Base-by-base conservation (phyloP, 2,113 vertebrate species). In the Beaufortia kweichowensis region DNA sequence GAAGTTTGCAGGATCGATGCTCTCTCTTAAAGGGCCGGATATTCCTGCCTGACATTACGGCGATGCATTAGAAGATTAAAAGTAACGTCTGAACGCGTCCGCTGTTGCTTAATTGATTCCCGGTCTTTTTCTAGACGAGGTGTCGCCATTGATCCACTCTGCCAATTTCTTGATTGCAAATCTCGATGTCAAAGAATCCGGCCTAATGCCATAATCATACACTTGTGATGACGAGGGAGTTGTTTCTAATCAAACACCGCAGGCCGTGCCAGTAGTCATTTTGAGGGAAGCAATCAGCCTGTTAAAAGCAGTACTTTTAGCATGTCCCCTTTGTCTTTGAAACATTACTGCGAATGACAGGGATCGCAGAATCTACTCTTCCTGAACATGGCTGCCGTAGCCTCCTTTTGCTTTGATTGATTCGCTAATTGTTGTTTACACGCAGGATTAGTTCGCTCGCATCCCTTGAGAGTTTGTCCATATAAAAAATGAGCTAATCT, bases 11-110 rank as follows among this genome's bases (percentile, higher is more conserved):
- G 83, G 83, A 91, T 91, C 85, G 89, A 91, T 91, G 82, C 79
- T 55, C 83, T 70, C 84, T 82, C 53, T 83, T 87, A 81, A 81
- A 84, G 87, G 87, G 85, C 75, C 79, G 80, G 82, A 82, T 86
- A 87, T 56, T 63, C 70, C 4, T 62, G 80, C 67, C 78, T 66
- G 83, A 85, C 88, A 88, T 88, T 67, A 77, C 79, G 41, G 72
- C 41, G 56, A 87, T 90, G 90, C 91, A 91, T 92, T 92, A 92
- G 90, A 86, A 90, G 89, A 92, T 92, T 91, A 90, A 90, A 92
- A 88, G 84, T 87, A 87, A 90, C 84, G 87, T 90, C 86, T 91
- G 85, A 82, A 88, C 19, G 81, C 79, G 79, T 85, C 86, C 81
- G 87, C 80, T 19, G 35, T 82, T 86, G 84, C 81, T 83, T 91